Base-by-base conservation (phyloP, 2,888 invertebrate genomes). In the Lepidochrysops patricia region DNA sequence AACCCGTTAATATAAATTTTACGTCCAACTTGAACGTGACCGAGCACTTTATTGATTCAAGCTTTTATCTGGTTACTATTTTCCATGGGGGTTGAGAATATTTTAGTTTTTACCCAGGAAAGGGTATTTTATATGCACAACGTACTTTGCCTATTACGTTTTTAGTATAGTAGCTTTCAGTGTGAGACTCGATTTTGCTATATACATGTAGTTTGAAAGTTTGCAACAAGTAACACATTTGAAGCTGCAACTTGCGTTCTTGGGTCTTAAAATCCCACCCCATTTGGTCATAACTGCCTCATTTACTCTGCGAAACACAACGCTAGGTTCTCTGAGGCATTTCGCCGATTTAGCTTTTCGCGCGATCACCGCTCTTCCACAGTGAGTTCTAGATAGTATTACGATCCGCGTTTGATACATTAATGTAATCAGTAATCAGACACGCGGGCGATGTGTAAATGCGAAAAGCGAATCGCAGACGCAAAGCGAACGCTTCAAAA, bases 401-500 rank as follows among this genome's bases (percentile, higher is more conserved):
- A 57, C 6, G 35, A 37, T 57, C 5, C 37, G 35, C 4, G 57
- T 57, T 48, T 48, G 27, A 43, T 29, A 57, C 43, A 61, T 65
- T 61, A 43, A 43, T 23, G 43, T 43, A 43, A 43, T 27, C 57
- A 59, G 59, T 50, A 60, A 56, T 60, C 59, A 60, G 49, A 62
- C 58, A 63, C 60, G 59, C 59, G 61, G 43, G 50, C 29, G 52
- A 61, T 62, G 65, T 63, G 65, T 63, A 65, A 67, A 69, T 65
- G 62, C 60, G 63, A 64, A 67, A 68, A 67, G 69, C 68, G 68
- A 67, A 69, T 67, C 67, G 66, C 67, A 67, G 64, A 61, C 64
- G 63, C 64, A 63, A 64, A 67, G 63, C 62, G 65, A 67, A 71
- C 67, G 67, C 68, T 70, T 70, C 67, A 70, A 69, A 70, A 68